Evolutionary conservation across 2,888 invertebrate species (phyloP).

Genomic region (Ellobium chinense): DNA sequence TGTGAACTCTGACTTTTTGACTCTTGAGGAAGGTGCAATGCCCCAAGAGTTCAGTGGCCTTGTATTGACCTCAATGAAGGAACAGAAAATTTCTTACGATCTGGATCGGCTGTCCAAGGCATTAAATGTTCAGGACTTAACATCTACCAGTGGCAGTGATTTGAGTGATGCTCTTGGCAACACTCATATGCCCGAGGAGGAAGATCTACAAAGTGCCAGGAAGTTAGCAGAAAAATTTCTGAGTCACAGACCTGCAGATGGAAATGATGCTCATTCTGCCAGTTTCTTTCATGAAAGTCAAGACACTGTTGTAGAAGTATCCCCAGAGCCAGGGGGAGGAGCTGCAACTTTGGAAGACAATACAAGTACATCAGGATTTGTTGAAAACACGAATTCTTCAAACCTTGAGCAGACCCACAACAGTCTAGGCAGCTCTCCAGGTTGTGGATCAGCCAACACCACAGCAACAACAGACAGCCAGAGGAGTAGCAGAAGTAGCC

Average conservation of each 20-base stretch:
- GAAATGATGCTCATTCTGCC: not conserved
- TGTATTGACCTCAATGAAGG: slow-evolving; percentile 65
- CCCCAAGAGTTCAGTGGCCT: slow-evolving; percentile 70
- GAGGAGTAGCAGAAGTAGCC: slow-evolving; percentile 62
- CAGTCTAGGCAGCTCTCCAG: slow-evolving; percentile 40
- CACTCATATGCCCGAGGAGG: not conserved
- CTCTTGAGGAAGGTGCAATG: slow-evolving; percentile 65
- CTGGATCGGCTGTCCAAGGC: slow-evolving; percentile 66
- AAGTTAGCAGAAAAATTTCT: slow-evolving; percentile 2
- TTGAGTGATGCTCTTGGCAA: slow-evolving; percentile 38
- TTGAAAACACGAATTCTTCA: slow-evolving; percentile 32
- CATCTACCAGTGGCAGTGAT: slow-evolving; percentile 60
- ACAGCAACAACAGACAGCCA: slow-evolving; percentile 48
- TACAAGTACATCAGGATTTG: slow-evolving; percentile 40
- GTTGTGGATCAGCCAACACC: slow-evolving; percentile 51
- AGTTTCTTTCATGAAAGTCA: slow-evolving; percentile 52
- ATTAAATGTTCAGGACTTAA: slow-evolving; percentile 67
- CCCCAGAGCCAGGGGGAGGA: slow-evolving; percentile 33
- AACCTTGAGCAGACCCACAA: slow-evolving; percentile 38
- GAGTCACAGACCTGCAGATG: not conserved
- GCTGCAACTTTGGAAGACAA: not conserved
- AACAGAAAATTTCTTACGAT: slow-evolving; percentile 70
- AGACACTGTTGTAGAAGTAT: slow-evolving; percentile 48
- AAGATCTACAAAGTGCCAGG: not conserved
- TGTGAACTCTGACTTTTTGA: slow-evolving; percentile 67